Conservation (phyloP, 2,888 invertebrate genomes). For the Synanthedon formicaeformis region DNA sequence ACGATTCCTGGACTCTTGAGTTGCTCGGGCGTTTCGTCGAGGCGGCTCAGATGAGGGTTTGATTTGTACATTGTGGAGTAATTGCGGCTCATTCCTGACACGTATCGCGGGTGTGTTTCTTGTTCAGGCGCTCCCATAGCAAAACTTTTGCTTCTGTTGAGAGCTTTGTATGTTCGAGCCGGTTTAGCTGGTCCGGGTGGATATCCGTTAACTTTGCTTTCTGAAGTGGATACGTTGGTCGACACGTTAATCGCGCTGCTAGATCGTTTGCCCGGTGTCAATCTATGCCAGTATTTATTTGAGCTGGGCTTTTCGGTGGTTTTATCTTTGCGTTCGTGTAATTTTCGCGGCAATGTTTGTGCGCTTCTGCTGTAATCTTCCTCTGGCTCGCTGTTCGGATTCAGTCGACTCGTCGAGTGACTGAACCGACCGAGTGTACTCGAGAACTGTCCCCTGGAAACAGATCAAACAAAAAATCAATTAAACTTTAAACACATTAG, state of each 20-base stretch:
- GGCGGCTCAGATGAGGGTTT: slow-evolving; percentile 79
- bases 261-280: slow-evolving; percentile 68
- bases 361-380: slow-evolving; percentile 72
- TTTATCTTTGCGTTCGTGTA: slow-evolving; percentile 65
- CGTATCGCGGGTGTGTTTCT: slow-evolving; percentile 59
- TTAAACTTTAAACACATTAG: slow-evolving; percentile 17
- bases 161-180: slow-evolving; percentile 81
- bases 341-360: slow-evolving; percentile 82
- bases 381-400: slow-evolving; percentile 63
- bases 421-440: slow-evolving; percentile 86
- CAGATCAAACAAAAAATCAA: slow-evolving; percentile 25
- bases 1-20: slow-evolving; percentile 89
- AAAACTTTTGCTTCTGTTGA: slow-evolving; percentile 87
- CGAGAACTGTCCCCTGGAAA: slow-evolving; percentile 76
- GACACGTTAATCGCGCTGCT: slow-evolving; percentile 77
- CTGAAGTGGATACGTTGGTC: slow-evolving; percentile 39
- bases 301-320: slow-evolving; percentile 50
- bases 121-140: slow-evolving; percentile 79
- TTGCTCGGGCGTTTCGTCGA: slow-evolving; percentile 78
- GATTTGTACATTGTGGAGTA: slow-evolving; percentile 78
- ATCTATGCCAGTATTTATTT: slow-evolving; percentile 56
- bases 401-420: slow-evolving; percentile 82
- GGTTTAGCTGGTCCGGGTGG: slow-evolving; percentile 80
- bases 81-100: slow-evolving; percentile 58
- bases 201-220: slow-evolving; percentile 55